Base-by-base conservation (phyloP, 1,140 invertebrate genomes). In the Pantala flavescens region DNA sequence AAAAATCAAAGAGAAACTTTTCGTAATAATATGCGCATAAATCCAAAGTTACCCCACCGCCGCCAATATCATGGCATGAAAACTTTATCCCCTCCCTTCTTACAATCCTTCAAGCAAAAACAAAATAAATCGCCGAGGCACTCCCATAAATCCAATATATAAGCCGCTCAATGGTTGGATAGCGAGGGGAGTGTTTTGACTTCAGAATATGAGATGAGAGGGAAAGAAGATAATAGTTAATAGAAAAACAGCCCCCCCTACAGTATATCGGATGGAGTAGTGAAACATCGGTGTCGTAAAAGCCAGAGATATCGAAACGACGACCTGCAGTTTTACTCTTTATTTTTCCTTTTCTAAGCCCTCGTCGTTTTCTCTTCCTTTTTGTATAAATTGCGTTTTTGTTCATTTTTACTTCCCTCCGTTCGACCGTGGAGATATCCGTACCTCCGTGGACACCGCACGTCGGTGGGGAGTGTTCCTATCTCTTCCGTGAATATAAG, bases 11-110 rank as follows among this genome's bases (percentile, higher is more conserved):
- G n/a, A 63, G 49, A 63, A 63, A 63, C 49, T 63, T 63, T 63
- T 63, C 49, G 49, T 63, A 63, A 63, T 63, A 63, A 7, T 63
- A 63, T 63, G 49, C 49, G 49, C 49, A 63, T 63, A 63, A 63
- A 63, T 63, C n/a, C n/a, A 16, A 21, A 63, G 49, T 21, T 63
- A 19, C 49, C 49, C n/a, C 49, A 16, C 49, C 49, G 49, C 49
- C 49, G 49, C 49, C 49, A 63, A 63, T 63, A 63, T 63, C 49
- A 63, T 5, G n/a, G 49, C 49, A 63, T 63, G 49, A 63, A 63
- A 63, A 63, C 49, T 63, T 63, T 63, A 63, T 63, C n/a, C n/a
- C 49, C 49, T 12, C 1, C 12, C n/a, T 63, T 21, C 49, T 63
- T 21, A 63, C 49, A 63, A 63, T 63, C 49, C 49, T 63, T 63